Evolutionary conservation across 1,140 invertebrate genomes (phyloP).

Genomic region (Panagrolaimus sp.): DNA sequence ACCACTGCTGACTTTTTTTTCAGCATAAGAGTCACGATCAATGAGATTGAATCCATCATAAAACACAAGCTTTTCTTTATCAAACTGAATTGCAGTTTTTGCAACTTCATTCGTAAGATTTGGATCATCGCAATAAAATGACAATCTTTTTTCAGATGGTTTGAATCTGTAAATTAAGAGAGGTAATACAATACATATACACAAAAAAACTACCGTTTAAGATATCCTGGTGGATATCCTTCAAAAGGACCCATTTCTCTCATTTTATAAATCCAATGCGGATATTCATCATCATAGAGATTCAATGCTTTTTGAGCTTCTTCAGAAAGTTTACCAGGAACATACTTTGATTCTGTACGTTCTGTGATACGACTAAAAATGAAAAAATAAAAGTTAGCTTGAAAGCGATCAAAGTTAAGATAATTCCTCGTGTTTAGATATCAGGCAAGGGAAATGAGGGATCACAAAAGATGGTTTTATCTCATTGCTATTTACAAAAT

Average conservation of each 20-base stretch:
- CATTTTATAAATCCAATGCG: slow-evolving; percentile 10
- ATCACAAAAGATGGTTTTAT: neutral
- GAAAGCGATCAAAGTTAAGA: neutral
- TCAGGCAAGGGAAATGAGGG: slow-evolving; percentile 7
- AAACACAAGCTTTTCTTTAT: neutral
- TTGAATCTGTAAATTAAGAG: neutral
- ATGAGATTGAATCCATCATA: slow-evolving; percentile 13
- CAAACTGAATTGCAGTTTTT: neutral
- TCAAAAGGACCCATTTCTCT: neutral
- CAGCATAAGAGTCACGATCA: neutral
- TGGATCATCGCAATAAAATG: neutral
- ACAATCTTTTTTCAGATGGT: neutral
- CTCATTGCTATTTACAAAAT: too few species aligned
- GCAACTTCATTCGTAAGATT: neutral
- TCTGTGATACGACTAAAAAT: neutral
- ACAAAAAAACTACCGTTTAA: slow-evolving; percentile 6
- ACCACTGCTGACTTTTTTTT: too few species aligned
- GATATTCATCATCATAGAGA: slow-evolving; percentile 8
- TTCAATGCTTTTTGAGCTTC: neutral
- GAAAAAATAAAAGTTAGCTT: neutral
- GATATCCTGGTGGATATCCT: slow-evolving; percentile 5
- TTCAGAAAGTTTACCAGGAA: neutral
- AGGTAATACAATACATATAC: neutral
- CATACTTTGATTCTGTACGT: neutral
- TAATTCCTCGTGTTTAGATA: too few species aligned